Conservation (phyloP, 1,140 invertebrate species). For the Drosophila grimshawi region DNA sequence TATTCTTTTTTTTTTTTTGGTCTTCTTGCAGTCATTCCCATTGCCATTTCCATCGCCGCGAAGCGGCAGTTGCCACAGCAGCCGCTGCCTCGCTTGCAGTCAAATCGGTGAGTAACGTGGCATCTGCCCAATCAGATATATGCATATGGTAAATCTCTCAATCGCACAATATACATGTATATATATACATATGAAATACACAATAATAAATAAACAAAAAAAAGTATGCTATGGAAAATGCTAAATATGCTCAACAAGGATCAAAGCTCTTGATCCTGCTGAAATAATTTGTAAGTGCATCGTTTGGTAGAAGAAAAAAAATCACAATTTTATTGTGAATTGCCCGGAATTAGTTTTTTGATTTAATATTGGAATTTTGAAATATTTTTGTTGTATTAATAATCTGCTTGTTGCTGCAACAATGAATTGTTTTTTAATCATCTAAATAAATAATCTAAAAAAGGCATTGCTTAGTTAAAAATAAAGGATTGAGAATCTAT, state of each 20-base stretch:
- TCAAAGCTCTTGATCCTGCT: no score
- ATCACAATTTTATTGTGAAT: no score
- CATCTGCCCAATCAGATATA: not conserved
- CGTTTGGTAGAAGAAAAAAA: not conserved
- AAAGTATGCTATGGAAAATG: not conserved
- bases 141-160: not conserved
- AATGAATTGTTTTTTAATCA: no score
- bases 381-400: no score
- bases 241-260: not conserved
- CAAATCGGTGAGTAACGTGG: conserved; percentile 20
- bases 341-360: no score
- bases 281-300: no score
- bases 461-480: no score
- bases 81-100: conserved; percentile 28
- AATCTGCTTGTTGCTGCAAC: no score
- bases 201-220: not conserved
- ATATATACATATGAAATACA: no score
- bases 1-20: not conserved
- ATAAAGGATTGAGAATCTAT: no score
- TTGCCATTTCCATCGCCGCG: conserved; percentile 42
- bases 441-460: no score
- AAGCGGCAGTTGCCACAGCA: conserved; percentile 20
- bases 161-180: not conserved
- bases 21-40: conserved; percentile 52
- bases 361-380: no score